phyloP scores from a whole-genome alignment of 2,888 invertebrate genomes.

The Mythimna albipuncta region DNA sequence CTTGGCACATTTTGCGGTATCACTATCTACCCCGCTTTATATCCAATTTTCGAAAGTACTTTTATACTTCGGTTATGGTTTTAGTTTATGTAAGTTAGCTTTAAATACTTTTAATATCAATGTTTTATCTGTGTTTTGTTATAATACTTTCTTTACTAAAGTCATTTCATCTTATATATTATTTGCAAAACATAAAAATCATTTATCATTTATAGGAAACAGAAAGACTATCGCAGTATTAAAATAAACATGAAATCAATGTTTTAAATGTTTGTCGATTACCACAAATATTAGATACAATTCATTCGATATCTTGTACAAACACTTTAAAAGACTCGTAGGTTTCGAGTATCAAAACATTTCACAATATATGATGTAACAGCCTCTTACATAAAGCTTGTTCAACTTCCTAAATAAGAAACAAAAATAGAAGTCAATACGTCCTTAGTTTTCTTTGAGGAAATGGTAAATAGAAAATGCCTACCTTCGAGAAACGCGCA shows the following conservation, averaged over 20 bases:
- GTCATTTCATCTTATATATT: conserved; percentile 11
- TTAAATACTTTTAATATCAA: conserved; percentile 27
- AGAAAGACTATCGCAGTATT: neutral
- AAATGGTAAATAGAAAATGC: conserved; percentile 27
- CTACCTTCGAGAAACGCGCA: conserved; percentile 12
- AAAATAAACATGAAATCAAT: conserved; percentile 3
- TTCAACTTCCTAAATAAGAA: conserved; percentile 13
- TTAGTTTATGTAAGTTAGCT: conserved; percentile 23
- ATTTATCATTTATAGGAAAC: neutral
- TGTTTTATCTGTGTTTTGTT: conserved; percentile 19
- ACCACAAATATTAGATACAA: neutral
- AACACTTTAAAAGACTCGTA: no score
- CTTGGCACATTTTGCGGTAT: conserved; percentile 59
- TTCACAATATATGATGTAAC: conserved; percentile 16
- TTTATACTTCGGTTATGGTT: conserved; percentile 26
- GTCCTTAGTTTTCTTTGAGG: conserved; percentile 5
- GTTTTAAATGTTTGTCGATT: neutral
- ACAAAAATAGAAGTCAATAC: conserved; percentile 10
- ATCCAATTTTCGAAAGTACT: conserved; percentile 51
- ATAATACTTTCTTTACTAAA: neutral
- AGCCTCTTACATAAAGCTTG: conserved; percentile 4
- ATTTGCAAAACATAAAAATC: no score
- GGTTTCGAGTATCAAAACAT: neutral
- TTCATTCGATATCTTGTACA: no score
- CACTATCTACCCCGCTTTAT: conserved; percentile 41